These are phyloP conservation scores for Pitta sordida DNA, from an alignment of 2,113 vertebrate species.

Conservation along the genomic window DNA sequence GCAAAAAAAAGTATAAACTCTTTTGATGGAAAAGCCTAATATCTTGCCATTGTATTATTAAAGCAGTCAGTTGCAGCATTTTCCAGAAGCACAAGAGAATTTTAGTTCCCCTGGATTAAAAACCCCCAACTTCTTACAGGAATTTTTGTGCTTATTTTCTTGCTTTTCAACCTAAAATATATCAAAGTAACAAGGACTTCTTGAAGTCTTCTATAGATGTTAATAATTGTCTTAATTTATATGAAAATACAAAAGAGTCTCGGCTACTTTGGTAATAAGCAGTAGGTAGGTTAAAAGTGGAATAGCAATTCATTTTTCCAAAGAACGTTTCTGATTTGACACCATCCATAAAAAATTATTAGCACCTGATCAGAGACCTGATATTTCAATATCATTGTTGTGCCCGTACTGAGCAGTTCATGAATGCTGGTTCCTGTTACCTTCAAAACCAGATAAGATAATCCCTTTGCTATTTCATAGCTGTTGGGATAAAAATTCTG, in stretches of 20 bases:
- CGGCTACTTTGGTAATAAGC: neutral
- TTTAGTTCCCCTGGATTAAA: neutral
- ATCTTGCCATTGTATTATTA: neutral
- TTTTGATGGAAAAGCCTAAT: neutral
- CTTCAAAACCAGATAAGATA: slow-evolving; percentile 34
- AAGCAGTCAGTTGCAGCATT: neutral
- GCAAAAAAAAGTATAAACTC: neutral
- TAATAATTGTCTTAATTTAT: neutral
- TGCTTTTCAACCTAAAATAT: neutral
- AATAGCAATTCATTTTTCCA: neutral
- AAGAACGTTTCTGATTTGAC: neutral
- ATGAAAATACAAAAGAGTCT: neutral
- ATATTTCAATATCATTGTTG: neutral
- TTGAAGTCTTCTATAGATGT: neutral
- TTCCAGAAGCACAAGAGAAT: neutral
- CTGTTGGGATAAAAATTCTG: slow-evolving; percentile 63
- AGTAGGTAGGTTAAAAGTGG: neutral
- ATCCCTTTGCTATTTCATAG: slow-evolving; percentile 40
- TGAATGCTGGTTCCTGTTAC: slow-evolving; percentile 30
- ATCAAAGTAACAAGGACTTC: neutral
- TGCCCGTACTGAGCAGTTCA: slow-evolving; percentile 35
- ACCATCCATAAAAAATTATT: neutral
- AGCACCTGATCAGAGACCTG: neutral
- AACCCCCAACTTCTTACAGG: neutral
- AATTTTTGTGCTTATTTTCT: neutral